These are phyloP conservation scores for Scolopax bukidnonensis DNA, from an alignment of 2,797 vertebrate species.

Conservation along the genomic window DNA sequence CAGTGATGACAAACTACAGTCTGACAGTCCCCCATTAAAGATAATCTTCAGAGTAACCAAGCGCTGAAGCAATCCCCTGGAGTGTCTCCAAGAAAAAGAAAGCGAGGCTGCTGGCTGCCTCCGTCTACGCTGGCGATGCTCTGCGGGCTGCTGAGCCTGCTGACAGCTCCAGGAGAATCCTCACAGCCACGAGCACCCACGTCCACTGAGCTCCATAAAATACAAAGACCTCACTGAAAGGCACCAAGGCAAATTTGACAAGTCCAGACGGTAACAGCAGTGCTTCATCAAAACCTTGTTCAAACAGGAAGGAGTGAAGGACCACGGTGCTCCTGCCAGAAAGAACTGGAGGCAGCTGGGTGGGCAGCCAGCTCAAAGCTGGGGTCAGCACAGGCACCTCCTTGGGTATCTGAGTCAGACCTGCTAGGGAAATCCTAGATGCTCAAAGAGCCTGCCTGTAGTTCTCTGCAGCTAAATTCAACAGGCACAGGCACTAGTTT, in stretches of 20 bases:
- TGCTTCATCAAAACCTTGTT: background rate
- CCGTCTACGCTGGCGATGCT: fast-evolving
- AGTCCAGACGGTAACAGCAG: background rate
- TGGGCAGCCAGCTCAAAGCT: background rate
- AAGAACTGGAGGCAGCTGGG: background rate
- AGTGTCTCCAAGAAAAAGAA: background rate
- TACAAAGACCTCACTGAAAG: background rate
- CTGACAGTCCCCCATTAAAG: background rate
- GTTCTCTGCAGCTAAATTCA: background rate
- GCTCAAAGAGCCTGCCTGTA: background rate
- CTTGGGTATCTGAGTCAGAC: background rate
- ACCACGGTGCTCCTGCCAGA: background rate
- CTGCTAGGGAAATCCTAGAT: background rate
- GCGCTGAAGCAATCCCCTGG: background rate
- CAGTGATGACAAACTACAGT: background rate
- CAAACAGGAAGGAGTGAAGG: background rate
- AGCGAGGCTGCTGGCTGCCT: background rate
- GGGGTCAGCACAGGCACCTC: background rate
- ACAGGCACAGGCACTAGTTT: background rate
- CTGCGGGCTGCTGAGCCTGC: background rate
- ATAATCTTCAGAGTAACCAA: background rate
- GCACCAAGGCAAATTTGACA: background rate
- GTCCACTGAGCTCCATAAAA: background rate
- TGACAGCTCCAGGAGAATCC: background rate
- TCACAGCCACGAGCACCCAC: fast-evolving